Conservation (phyloP, 2,888 invertebrate genomes). For the Lathronympha strigana region DNA sequence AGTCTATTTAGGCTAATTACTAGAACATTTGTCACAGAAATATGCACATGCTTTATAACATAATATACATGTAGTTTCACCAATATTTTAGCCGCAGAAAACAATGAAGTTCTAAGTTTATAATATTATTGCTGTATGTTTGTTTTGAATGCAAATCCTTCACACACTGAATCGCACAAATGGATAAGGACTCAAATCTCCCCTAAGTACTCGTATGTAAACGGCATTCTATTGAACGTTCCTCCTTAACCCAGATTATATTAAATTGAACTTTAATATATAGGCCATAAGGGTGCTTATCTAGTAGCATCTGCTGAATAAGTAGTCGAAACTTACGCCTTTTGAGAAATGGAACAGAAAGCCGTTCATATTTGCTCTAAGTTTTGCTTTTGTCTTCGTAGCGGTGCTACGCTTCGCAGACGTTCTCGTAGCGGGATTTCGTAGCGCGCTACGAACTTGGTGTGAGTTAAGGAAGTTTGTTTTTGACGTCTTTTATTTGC, state of each 20-base stretch:
- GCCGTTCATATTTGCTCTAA: slow-evolving; percentile 26
- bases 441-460: slow-evolving; percentile 33
- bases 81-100: not conserved
- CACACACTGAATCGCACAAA: not conserved
- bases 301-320: too few species aligned
- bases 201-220: too few species aligned
- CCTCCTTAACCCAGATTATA: too few species aligned
- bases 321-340: not conserved
- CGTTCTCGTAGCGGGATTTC: slow-evolving; percentile 31
- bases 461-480: slow-evolving; percentile 5
- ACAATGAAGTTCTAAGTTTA: not conserved
- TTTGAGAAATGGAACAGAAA: not conserved
- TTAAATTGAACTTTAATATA: too few species aligned
- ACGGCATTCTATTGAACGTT: too few species aligned
- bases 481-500: slow-evolving; percentile 14
- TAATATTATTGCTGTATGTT: not conserved
- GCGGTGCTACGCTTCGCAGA: slow-evolving; percentile 14
- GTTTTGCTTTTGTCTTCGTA: slow-evolving; percentile 22
- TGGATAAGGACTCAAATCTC: slow-evolving; percentile 2
- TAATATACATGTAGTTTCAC: too few species aligned
- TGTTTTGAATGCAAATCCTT: not conserved
- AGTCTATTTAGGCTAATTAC: too few species aligned
- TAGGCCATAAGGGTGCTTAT: too few species aligned
- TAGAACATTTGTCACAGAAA: too few species aligned
- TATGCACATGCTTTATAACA: too few species aligned